phyloP scores from a whole-genome alignment of 2,797 vertebrate genomes.

The Iguana delicatissima region DNA sequence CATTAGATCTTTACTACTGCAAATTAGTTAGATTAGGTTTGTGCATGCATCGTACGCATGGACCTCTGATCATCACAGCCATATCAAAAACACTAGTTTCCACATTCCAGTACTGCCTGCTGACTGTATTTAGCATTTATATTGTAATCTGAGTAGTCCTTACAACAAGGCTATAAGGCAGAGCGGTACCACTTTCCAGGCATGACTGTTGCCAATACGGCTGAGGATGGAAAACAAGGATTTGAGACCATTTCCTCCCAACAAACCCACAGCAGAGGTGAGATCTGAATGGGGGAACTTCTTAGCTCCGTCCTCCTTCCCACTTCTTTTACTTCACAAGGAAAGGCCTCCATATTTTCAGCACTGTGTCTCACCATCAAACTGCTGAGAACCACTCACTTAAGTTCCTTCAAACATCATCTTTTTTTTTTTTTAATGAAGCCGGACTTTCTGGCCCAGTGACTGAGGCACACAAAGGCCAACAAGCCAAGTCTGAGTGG shows the following conservation, averaged over 20 bases:
- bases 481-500: background rate
- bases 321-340: background rate
- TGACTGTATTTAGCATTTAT: background rate
- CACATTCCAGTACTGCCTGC: too few species aligned
- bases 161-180: background rate
- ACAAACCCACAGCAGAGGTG: background rate
- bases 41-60: background rate
- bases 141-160: background rate
- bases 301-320: background rate
- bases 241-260: background rate
- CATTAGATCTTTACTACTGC: background rate
- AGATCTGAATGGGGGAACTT: background rate
- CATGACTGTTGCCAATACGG: rapidly evolving
- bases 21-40: too few species aligned
- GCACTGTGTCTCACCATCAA: background rate
- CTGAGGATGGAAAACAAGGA: background rate
- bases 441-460: background rate
- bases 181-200: background rate
- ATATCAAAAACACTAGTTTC: background rate
- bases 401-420: background rate
- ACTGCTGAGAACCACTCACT: too few species aligned
- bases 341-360: background rate
- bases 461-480: background rate
- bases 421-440: background rate
- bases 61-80: background rate